These are phyloP conservation scores for Ecdyonurus torrentis DNA, from an alignment of 2,888 invertebrate species.

Conservation along the genomic window DNA sequence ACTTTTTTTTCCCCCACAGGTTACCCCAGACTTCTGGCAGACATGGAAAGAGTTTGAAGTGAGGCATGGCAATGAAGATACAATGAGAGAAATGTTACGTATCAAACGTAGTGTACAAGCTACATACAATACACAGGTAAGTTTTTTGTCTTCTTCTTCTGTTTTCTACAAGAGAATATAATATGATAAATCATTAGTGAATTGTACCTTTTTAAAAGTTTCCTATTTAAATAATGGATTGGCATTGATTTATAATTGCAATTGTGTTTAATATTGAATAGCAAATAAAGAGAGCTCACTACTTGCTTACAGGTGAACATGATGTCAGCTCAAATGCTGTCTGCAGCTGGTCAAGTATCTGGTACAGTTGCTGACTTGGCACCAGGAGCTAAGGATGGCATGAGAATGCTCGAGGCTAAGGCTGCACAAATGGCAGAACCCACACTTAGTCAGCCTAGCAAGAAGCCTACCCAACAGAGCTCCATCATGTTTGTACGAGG, in stretches of 20 bases:
- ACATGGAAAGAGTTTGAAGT: conserved; percentile 99
- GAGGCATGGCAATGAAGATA: conserved; percentile 97
- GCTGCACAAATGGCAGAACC: conserved; percentile 24
- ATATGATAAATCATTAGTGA: too few species aligned
- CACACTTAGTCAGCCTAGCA: background rate
- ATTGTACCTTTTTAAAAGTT: too few species aligned
- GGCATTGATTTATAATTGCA: background rate
- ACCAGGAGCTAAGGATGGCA: conserved; percentile 65
- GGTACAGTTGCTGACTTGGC: conserved; percentile 55
- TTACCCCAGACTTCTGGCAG: conserved; percentile 88
- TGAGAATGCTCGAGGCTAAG: conserved; percentile 75
- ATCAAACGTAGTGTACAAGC: conserved; percentile 97
- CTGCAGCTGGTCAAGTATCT: conserved; percentile 46
- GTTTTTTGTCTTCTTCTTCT: too few species aligned
- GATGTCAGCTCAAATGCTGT: conserved; percentile 97
- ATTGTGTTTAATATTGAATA: background rate
- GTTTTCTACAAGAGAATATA: too few species aligned
- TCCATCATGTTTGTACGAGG: conserved; percentile 78
- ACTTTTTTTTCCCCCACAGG: conserved; percentile 25
- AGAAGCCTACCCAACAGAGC: conserved; percentile 21
- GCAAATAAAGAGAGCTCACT: background rate
- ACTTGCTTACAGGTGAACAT: conserved; percentile 49
- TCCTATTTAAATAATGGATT: too few species aligned
- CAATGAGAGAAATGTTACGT: conserved; percentile 95
- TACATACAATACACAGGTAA: conserved; percentile 86